Conservation (phyloP, 2,888 invertebrate species). For the Branchellion lobata region DNA sequence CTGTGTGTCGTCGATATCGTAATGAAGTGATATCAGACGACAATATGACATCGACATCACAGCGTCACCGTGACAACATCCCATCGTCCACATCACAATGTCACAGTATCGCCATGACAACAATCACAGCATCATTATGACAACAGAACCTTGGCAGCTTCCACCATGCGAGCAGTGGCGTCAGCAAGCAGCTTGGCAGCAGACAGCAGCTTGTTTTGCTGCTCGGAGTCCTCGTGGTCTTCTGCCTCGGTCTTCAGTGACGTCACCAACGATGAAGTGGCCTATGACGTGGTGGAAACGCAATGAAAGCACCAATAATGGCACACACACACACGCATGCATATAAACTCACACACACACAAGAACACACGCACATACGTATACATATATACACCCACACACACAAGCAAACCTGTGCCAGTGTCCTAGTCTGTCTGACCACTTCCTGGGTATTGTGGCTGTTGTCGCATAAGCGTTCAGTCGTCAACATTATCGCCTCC, state of each 20-base stretch:
- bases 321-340: neutral
- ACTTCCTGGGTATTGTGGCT: conserved; percentile 86
- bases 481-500: conserved; percentile 83
- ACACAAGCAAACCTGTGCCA: conserved; percentile 78
- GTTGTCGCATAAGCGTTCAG: conserved; percentile 81
- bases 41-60: too few species aligned
- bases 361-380: too few species aligned
- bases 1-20: conserved; percentile 54
- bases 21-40: too few species aligned
- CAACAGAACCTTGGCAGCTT: conserved; percentile 83
- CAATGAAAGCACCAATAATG: neutral
- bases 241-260: conserved; percentile 87
- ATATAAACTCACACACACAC: too few species aligned
- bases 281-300: conserved; percentile 61
- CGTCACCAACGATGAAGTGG: conserved; percentile 88
- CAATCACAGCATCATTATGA: too few species aligned
- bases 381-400: too few species aligned
- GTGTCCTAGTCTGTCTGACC: conserved; percentile 84
- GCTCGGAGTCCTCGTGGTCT: conserved; percentile 78
- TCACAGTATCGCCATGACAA: too few species aligned
- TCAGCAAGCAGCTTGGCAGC: conserved; percentile 92
- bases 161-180: conserved; percentile 93
- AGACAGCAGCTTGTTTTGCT: conserved; percentile 82
- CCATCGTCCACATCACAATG: too few species aligned
- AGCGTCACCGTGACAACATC: too few species aligned